Percentiles rank a stretch among this genome's conserved stretches.
These are phyloP conservation scores for Molorchus minor DNA, from an alignment of 2,888 invertebrate species.

Conservation along the genomic window DNA sequence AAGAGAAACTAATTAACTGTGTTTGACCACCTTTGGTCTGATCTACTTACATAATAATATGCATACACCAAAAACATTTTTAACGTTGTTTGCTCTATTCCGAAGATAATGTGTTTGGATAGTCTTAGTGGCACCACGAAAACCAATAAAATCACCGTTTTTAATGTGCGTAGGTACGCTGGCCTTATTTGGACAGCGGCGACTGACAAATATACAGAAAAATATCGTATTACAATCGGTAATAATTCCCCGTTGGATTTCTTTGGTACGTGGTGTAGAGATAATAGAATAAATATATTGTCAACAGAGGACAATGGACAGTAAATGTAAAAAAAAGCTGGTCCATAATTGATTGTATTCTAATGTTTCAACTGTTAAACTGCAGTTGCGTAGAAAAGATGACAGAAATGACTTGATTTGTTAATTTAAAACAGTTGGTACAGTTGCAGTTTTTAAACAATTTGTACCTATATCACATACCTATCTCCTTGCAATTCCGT, in stretches of 20 bases:
- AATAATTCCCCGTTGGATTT: conserved; percentile 8
- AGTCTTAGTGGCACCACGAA: conserved; percentile 23
- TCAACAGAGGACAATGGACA: conserved; percentile 14
- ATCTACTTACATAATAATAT: conserved; percentile 10
- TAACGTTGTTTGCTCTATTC: conserved; percentile 9
- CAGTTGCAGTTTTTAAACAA: too few species aligned
- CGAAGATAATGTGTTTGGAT: conserved; percentile 17
- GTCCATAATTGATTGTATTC: neutral
- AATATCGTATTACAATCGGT: conserved; percentile 22
- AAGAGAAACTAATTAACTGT: too few species aligned
- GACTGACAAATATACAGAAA: conserved; percentile 25
- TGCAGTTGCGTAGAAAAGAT: too few species aligned
- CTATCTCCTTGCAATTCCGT: too few species aligned
- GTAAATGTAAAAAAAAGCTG: conserved; percentile 1
- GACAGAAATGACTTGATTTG: too few species aligned
- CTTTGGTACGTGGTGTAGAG: conserved; percentile 2
- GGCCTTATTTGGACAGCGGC: conserved; percentile 24
- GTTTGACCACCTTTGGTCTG: conserved; percentile 9
- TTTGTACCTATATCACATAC: too few species aligned
- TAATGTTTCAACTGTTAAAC: too few species aligned
- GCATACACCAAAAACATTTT: conserved; percentile 1
- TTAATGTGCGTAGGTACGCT: conserved; percentile 18
- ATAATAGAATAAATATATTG: conserved; percentile 15
- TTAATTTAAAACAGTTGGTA: too few species aligned
- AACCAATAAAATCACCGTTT: conserved; percentile 24